phyloP scores from a whole-genome alignment of 1,140 invertebrate genomes.

The Drosophila varians region DNA sequence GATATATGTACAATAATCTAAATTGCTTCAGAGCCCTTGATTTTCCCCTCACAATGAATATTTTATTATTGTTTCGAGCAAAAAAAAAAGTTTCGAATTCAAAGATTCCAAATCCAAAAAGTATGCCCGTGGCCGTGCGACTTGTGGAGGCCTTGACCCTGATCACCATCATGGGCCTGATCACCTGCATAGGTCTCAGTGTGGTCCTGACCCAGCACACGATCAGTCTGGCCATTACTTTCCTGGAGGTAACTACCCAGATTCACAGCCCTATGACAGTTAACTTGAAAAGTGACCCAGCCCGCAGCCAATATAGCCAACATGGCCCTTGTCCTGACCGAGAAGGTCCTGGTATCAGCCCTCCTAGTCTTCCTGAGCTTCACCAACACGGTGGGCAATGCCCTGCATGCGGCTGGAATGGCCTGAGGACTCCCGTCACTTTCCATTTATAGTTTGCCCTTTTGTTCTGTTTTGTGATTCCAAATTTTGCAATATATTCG shows the following conservation, averaged over 20 bases:
- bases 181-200: constrained; percentile 53
- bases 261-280: neutral
- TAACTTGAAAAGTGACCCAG: constrained; percentile 7
- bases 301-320: constrained; percentile 57
- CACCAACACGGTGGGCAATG: constrained; percentile 46
- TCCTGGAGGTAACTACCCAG: constrained; percentile 43
- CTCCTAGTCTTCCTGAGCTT: constrained; percentile 20
- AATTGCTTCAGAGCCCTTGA: constrained; percentile 10
- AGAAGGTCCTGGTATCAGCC: constrained; percentile 54
- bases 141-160: constrained; percentile 54
- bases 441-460: neutral
- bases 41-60: neutral
- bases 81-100: neutral
- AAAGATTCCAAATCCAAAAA: neutral
- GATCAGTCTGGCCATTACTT: constrained; percentile 27
- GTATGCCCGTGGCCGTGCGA: constrained; percentile 61
- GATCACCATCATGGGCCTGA: constrained; percentile 57
- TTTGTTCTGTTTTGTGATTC: constrained; percentile 9
- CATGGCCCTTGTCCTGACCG: constrained; percentile 23
- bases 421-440: constrained; percentile 13
- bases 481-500: constrained; percentile 6
- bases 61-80: neutral
- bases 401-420: constrained; percentile 35
- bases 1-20: constrained; percentile 19
- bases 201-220: constrained; percentile 52